A percentile compares a stretch with the other conserved stretches of the same genome.
Conservation (phyloP, 2,797 vertebrate genomes). For the Catamblyrhynchus diadema region DNA sequence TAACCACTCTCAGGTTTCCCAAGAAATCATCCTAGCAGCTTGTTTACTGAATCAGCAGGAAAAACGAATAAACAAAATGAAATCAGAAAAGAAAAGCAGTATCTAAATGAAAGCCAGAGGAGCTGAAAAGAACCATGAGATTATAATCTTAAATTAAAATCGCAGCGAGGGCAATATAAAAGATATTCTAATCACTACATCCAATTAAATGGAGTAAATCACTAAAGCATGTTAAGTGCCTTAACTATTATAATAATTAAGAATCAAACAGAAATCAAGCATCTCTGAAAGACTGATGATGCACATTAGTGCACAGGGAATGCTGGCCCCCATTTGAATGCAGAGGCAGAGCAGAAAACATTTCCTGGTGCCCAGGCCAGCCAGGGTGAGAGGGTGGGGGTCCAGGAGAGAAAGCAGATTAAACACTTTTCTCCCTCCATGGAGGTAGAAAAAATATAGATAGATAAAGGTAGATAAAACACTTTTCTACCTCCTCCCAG, state of each 20-base stretch:
- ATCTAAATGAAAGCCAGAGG: conserved; percentile 23
- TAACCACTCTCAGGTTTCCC: neutral
- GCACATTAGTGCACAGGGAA: neutral
- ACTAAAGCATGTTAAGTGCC: conserved; percentile 61
- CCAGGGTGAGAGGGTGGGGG: neutral
- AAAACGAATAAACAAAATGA: conserved; percentile 19
- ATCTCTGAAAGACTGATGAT: conserved; percentile 37
- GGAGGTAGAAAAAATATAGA: too few species aligned
- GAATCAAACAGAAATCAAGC: conserved; percentile 60
- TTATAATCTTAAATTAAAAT: conserved; percentile 68
- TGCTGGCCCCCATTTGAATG: neutral
- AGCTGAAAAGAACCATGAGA: conserved; percentile 17
- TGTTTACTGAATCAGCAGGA: conserved; percentile 45
- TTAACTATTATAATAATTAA: conserved; percentile 67
- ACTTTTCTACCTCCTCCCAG: neutral
- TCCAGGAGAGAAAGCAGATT: neutral
- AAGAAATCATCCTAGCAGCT: conserved; percentile 18
- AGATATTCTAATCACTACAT: conserved; percentile 61
- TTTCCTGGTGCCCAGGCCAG: neutral
- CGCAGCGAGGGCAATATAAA: conserved; percentile 26
- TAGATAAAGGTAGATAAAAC: too few species aligned
- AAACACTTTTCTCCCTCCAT: too few species aligned
- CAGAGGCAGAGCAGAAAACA: neutral
- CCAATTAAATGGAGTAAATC: conserved; percentile 64
- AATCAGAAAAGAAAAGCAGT: conserved; percentile 14